Percentiles rank a stretch among this genome's conserved stretches.
Conservation (phyloP, 2,113 vertebrate species). For the Bolborhynchus lineola region DNA sequence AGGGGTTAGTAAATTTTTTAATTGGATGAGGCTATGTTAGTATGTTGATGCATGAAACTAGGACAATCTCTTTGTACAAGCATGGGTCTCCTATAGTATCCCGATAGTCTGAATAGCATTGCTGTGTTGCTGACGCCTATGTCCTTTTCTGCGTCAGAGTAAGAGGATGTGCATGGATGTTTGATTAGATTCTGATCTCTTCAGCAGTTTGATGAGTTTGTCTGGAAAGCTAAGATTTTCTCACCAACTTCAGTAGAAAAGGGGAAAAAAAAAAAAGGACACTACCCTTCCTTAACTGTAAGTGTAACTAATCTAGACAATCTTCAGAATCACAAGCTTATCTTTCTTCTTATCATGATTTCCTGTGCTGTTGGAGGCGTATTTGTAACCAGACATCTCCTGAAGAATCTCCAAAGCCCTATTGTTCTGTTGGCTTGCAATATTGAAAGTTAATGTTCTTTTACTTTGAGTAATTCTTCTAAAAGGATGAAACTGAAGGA, state of each 20-base stretch:
- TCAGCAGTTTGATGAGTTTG: not conserved
- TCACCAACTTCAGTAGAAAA: not conserved
- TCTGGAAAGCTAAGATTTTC: not conserved
- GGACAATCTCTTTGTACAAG: not conserved
- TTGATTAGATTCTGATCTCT: not conserved
- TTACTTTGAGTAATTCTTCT: slow-evolving; percentile 20
- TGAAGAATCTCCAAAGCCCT: not conserved
- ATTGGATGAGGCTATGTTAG: not conserved
- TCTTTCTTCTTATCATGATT: not conserved
- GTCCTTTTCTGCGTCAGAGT: not conserved
- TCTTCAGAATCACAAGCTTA: not conserved
- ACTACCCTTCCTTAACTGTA: not conserved
- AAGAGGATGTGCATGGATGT: not conserved
- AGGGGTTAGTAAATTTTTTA: not conserved
- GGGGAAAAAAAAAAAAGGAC: not conserved
- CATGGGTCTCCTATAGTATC: not conserved
- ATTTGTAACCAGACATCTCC: slow-evolving; percentile 6
- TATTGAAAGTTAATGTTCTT: slow-evolving; percentile 28
- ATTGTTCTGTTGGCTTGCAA: not conserved
- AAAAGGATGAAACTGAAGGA: slow-evolving; percentile 18
- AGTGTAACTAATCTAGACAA: not conserved
- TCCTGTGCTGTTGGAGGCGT: not conserved
- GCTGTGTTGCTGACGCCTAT: not conserved
- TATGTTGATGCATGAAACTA: not conserved
- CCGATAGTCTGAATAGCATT: not conserved